phyloP scores from a whole-genome alignment of 2,888 invertebrate species.

The Plebejus anna region DNA sequence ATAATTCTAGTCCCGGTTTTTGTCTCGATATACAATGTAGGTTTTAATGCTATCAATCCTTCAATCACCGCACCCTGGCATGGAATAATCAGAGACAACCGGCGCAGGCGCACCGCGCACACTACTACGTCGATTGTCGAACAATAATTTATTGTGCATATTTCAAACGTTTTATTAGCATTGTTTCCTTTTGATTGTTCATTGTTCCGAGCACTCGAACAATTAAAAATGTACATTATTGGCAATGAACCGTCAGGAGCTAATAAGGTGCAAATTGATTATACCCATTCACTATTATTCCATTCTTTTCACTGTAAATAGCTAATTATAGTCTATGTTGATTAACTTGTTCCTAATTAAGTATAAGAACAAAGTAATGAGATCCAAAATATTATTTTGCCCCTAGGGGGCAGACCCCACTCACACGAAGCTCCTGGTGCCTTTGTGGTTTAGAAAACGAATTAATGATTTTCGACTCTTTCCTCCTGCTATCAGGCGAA shows the following conservation, averaged over 20 bases:
- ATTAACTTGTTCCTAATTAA: background rate
- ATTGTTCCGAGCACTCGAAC: constrained; percentile 47
- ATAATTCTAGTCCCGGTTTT: no score
- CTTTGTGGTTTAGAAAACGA: background rate
- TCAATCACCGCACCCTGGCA: background rate
- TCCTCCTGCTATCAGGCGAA: background rate
- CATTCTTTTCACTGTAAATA: background rate
- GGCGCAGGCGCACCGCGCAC: background rate
- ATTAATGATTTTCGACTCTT: background rate
- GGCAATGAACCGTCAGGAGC: constrained; percentile 37
- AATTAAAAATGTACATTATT: constrained; percentile 45
- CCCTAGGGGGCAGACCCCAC: no score
- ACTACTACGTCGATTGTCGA: constrained; percentile 36
- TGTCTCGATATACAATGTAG: background rate
- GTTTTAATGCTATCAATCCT: background rate
- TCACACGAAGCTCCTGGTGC: background rate
- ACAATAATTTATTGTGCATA: constrained; percentile 51
- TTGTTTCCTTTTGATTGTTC: constrained; percentile 52
- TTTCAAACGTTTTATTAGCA: constrained; percentile 50
- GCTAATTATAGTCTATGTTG: background rate
- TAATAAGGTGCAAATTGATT: constrained; percentile 29
- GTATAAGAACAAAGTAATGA: background rate
- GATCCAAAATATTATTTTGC: background rate
- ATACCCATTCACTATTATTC: constrained; percentile 13
- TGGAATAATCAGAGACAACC: background rate